These are phyloP conservation scores for Myotis daubentonii DNA, from an alignment of 2,797 vertebrate species.

Conservation along the genomic window DNA sequence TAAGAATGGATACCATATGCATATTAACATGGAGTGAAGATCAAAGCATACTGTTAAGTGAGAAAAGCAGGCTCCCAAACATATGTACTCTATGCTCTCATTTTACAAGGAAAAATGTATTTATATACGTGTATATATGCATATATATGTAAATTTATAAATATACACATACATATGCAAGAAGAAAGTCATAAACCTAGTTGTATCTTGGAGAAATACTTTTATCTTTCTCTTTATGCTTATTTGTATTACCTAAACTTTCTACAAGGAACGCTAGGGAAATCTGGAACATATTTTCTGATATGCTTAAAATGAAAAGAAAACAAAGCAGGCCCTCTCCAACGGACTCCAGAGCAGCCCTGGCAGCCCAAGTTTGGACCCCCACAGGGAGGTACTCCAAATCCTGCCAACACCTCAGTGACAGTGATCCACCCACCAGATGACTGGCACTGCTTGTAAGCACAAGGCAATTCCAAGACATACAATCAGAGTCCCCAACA, in stretches of 20 bases:
- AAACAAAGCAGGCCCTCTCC: constrained; percentile 45
- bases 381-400: constrained; percentile 4
- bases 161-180: background rate
- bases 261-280: constrained; percentile 31
- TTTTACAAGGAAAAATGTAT: background rate
- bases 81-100: background rate
- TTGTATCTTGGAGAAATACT: background rate
- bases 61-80: background rate
- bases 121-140: too few species aligned
- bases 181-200: background rate
- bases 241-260: constrained; percentile 46
- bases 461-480: constrained; percentile 70
- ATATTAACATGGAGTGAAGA: background rate
- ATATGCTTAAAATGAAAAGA: constrained; percentile 30
- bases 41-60: background rate
- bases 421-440: constrained; percentile 72
- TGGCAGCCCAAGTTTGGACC: background rate
- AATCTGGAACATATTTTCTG: constrained; percentile 29
- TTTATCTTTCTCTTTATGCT: constrained; percentile 30
- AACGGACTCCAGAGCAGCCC: background rate
- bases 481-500: constrained; percentile 60
- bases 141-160: background rate
- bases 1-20: background rate
- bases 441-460: constrained; percentile 53
- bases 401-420: constrained; percentile 42